Evolutionary conservation across 64 coral and sea anemone genomes (phyloP), one percentile per base, ranked within the genome.

Genomic region (Pocillopora verrucosa): DNA sequence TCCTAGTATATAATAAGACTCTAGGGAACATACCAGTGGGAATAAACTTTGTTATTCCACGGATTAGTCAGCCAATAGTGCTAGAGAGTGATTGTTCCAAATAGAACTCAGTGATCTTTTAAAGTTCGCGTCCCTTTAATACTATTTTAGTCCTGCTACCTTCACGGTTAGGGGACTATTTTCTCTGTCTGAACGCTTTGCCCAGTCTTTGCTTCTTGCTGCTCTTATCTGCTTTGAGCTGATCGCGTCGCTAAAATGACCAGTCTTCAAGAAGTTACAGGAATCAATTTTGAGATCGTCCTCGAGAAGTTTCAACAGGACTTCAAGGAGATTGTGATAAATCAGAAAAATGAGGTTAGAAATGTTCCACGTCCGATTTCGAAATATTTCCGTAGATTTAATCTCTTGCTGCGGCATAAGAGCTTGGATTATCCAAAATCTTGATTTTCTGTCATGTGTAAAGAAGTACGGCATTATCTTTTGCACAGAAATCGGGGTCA

Each of bases 51-150:
- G 73, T 36, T 41, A 15, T 37, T 13, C 16, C 17, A 36, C 36
- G 7, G 67, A 70, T 70, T 26, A 70, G 20, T 24, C 73, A 75
- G 16, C 73, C 73, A 75, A 75, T 75, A 4, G 34, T 16, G 5
- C 36, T 75, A 14, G 34, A 36, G 73, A 38, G 30, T 36, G 11
- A 37, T 75, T 75, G 36, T 36, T 75, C 36, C 30, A 75, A 37
- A 75, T 75, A 75, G 73, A 75, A 75, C 36, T 36, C 34, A 75
- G 16, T 75, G 11, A 75, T 75, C 73, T 75, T 13, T 75, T 75
- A 36, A 37, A 75, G 30, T 36, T 75, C 30, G 73, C 73, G 73
- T 75, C 73, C 73, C 73, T 75, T 75, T 75, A 75, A 75, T 16
- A 1, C 16, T 75, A 75, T 75, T 75, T 75, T 16, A 26, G 73